phyloP scores from a whole-genome alignment of 2,888 invertebrate species.

The Nyleta sp. region DNA sequence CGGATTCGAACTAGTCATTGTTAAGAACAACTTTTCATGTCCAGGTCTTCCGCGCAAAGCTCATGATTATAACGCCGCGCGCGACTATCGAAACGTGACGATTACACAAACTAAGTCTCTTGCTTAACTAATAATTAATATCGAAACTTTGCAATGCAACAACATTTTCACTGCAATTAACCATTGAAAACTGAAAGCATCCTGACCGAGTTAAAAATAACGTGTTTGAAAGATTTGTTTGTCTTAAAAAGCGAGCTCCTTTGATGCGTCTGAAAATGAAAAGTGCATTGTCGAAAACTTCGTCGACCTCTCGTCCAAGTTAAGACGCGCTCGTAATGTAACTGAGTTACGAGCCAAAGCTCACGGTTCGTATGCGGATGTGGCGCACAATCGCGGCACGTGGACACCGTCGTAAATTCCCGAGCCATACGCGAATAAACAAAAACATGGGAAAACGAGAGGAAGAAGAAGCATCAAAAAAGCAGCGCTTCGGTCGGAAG shows the following conservation, averaged over 20 bases:
- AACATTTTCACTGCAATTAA: too few relatives aligned
- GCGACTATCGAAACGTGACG: conserved; percentile 7
- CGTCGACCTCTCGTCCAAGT: conserved; percentile 35
- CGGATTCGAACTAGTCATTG: conserved; percentile 12
- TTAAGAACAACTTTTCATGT: conserved; percentile 19
- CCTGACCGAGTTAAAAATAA: conserved; percentile 26
- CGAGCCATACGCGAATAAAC: conserved; percentile 14
- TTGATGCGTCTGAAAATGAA: conserved; percentile 46
- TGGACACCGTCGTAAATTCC: conserved; percentile 54
- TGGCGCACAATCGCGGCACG: conserved; percentile 41
- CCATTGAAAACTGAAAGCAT: too few relatives aligned
- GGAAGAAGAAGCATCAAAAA: conserved; percentile 21
- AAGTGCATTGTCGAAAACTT: conserved; percentile 37
- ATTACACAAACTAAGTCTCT: conserved; percentile 14
- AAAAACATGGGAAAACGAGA: background rate
- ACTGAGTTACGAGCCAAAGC: conserved; percentile 54
- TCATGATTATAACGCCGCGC: conserved; percentile 7
- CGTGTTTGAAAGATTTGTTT: background rate
- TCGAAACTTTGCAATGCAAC: background rate
- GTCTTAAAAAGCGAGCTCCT: conserved; percentile 27
- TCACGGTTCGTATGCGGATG: conserved; percentile 48
- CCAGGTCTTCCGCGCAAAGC: conserved; percentile 9
- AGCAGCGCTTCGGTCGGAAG: conserved; percentile 33
- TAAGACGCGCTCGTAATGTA: conserved; percentile 57
- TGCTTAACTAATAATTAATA: conserved; percentile 7